phyloP scores from a whole-genome alignment of 2,113 vertebrate species.

The Tachuris rubrigastra region DNA sequence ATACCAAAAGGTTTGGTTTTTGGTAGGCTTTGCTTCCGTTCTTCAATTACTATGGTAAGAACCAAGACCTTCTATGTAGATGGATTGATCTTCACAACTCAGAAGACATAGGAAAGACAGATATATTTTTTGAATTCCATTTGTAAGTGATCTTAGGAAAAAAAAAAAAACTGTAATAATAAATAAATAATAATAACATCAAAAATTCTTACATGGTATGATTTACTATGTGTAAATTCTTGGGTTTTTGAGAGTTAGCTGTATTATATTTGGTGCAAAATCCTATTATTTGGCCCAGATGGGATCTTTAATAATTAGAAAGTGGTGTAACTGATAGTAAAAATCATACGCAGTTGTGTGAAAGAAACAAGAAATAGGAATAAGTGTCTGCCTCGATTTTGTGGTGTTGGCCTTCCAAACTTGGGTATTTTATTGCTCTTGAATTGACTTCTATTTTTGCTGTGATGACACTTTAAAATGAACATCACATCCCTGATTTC shows the following conservation, averaged over 20 bases:
- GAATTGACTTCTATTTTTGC: slow-evolving; percentile 24
- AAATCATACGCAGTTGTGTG: neutral
- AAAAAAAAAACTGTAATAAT: neutral
- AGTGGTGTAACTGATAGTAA: neutral
- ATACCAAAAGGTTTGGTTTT: neutral
- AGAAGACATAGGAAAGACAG: neutral
- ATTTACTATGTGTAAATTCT: neutral
- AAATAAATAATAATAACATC: neutral
- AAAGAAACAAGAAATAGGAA: neutral
- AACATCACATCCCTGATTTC: slow-evolving; percentile 38
- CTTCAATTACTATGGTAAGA: neutral
- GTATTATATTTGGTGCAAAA: neutral
- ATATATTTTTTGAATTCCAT: neutral
- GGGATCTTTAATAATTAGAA: neutral
- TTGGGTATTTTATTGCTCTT: neutral
- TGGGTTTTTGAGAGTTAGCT: neutral
- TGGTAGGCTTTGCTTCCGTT: neutral
- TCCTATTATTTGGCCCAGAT: neutral
- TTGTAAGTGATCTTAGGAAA: neutral
- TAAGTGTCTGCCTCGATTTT: neutral
- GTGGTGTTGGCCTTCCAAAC: neutral
- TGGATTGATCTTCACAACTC: neutral
- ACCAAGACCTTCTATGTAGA: neutral
- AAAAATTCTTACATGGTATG: neutral
- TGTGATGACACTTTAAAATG: slow-evolving; percentile 36